phyloP scores from a whole-genome alignment of 2,797 vertebrate species.

The Acipenser oxyrinchus region DNA sequence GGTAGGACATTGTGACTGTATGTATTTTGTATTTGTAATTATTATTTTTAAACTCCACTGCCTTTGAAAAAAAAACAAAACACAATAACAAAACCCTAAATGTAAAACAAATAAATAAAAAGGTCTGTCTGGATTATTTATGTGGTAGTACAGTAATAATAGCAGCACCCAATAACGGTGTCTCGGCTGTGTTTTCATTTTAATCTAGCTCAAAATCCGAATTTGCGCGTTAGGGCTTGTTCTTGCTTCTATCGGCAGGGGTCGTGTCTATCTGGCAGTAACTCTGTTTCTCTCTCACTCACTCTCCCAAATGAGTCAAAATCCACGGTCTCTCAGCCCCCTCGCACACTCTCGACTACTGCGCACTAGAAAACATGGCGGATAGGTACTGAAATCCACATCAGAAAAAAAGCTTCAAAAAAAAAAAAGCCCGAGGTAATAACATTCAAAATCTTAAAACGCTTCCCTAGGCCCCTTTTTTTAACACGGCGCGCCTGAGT shows the following conservation, averaged over 20 bases:
- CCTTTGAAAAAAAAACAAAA: too few relatives aligned
- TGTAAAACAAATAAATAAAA: too few relatives aligned
- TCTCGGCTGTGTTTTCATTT: neutral
- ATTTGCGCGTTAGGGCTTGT: neutral
- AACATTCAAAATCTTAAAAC: constrained; percentile 25
- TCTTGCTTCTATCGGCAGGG: constrained; percentile 20
- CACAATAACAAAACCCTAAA: too few relatives aligned
- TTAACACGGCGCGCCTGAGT: constrained; percentile 14
- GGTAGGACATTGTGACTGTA: too few relatives aligned
- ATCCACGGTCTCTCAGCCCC: constrained; percentile 11
- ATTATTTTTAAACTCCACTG: too few relatives aligned
- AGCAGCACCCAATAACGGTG: too few relatives aligned
- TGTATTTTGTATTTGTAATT: too few relatives aligned
- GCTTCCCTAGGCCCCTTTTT: constrained; percentile 20
- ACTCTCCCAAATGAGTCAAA: constrained; percentile 33
- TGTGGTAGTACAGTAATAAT: too few relatives aligned
- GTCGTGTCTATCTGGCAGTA: constrained; percentile 18
- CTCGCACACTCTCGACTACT: constrained; percentile 25
- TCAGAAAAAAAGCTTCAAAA: constrained; percentile 44
- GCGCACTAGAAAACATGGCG: constrained; percentile 54
- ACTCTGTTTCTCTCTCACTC: constrained; percentile 16
- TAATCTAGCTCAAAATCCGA: neutral
- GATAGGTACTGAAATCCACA: constrained; percentile 57
- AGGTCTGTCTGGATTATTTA: too few relatives aligned
- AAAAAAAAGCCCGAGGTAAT: constrained; percentile 56